Evolutionary conservation across 2,888 invertebrate genomes (phyloP), one percentile per base, ranked within the genome.

Genomic region (Diadegma fenestrale): DNA sequence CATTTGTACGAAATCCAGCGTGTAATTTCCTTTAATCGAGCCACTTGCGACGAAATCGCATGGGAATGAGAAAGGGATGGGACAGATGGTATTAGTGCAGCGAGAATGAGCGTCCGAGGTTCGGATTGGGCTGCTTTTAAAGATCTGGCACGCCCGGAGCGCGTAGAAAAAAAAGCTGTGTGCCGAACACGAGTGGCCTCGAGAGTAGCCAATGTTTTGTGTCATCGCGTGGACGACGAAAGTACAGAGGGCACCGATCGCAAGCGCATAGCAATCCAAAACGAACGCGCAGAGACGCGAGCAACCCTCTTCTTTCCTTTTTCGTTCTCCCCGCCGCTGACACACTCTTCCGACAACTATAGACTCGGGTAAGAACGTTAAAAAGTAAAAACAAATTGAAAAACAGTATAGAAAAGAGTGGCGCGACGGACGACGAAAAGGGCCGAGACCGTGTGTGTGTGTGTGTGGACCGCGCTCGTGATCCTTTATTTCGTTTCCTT

Each of bases 201-300:
- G 80, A 83, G 86, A 89, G 88, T 88, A 88, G 88, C 84, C 87
- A 72, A 77, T 88, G 88, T 89, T 89, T 89, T 88, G 88, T 86
- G 87, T 48, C 76, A 43, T 72, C 43, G 51, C 33, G 43, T 58
- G 61, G n/a, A 71, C 76, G 48, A 48, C 71, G 43, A 66, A 43
- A 22, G 63, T 33, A 80, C 79, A 73, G 45, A 68, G 68, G 26
- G 45, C 30, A 45, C 33, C 82, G 64, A 75, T 71, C 76, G 19
- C 45, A 63, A 45, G 43, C 61, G 45, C 75, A 64, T 48, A 64
- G 75, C 64, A 22, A 73, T 78, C 63, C 37, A 19, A 76, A 77
- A 84, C 54, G 78, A 75, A 79, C 10, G 37, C n/a, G n/a, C n/a
- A 58, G 54, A 66, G 63, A 43, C 58, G 41, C 66, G 43, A 41